These are phyloP conservation scores for Nysson spinosus DNA, from an alignment of 2,888 invertebrate genomes.

Conservation along the genomic window DNA sequence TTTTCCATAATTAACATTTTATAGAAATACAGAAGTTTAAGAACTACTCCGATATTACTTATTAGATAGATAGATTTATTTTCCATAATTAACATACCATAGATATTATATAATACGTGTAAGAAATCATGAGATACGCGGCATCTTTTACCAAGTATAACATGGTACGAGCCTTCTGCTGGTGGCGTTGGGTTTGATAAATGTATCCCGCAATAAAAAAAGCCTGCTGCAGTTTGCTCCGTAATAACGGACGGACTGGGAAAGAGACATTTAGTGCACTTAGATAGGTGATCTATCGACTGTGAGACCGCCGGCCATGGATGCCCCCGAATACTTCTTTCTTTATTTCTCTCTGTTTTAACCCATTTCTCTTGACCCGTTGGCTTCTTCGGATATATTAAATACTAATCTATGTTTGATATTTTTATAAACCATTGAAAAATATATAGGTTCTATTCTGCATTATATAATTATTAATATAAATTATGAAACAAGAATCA, in stretches of 20 bases:
- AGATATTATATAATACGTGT: no score
- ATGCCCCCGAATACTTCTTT: conserved; percentile 51
- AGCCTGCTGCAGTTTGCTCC: conserved; percentile 55
- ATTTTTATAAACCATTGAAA: no score
- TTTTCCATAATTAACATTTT: no score
- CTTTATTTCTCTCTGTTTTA: conserved; percentile 58
- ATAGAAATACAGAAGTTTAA: no score
- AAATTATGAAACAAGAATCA: no score
- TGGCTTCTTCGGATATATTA: conserved; percentile 48
- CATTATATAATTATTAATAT: no score
- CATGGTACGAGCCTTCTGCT: conserved; percentile 44
- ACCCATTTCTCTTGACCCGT: conserved; percentile 64
- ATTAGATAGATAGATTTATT: no score
- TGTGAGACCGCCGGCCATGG: conserved; percentile 52
- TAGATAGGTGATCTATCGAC: conserved; percentile 67
- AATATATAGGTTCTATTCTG: no score
- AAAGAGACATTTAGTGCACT: conserved; percentile 69
- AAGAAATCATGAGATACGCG: no score
- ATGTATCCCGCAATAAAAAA: conserved; percentile 46
- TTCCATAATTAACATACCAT: no score
- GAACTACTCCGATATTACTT: no score
- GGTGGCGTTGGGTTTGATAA: conserved; percentile 55
- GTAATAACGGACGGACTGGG: conserved; percentile 59
- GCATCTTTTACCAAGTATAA: conserved; percentile 34
- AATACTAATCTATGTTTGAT: not conserved